Conservation (phyloP, 2,797 vertebrate genomes). For the Pantherophis alleghaniensis region DNA sequence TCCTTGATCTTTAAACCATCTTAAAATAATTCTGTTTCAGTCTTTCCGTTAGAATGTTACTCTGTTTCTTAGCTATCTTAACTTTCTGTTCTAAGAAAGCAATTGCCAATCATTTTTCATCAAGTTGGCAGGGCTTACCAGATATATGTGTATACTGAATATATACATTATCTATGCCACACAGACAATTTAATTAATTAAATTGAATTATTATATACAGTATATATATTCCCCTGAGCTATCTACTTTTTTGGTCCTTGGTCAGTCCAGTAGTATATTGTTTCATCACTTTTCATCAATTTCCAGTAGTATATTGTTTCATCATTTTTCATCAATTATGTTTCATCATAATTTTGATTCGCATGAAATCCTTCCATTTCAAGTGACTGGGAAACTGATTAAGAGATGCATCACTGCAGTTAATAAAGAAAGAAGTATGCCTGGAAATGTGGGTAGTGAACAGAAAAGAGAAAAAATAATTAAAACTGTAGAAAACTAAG, state of each 20-base stretch:
- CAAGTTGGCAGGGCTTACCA: background rate
- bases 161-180: background rate
- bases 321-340: background rate
- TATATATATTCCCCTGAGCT: background rate
- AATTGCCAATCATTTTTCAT: background rate
- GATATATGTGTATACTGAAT: background rate
- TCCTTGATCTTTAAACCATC: background rate
- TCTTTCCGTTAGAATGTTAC: background rate
- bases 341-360: background rate
- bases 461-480: background rate
- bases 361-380: background rate
- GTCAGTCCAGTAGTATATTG: background rate
- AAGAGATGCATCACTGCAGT: background rate
- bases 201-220: background rate
- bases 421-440: background rate
- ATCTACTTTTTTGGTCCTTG: background rate
- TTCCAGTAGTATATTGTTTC: background rate
- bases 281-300: background rate
- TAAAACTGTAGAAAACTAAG: background rate
- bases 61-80: background rate
- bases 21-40: background rate
- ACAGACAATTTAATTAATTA: background rate
- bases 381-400: background rate
- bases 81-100: background rate
- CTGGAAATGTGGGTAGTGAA: background rate